Conservation (phyloP, 30 jellyfish, hydroid and myxozoan genomes). For the Turritopsis rubra region DNA sequence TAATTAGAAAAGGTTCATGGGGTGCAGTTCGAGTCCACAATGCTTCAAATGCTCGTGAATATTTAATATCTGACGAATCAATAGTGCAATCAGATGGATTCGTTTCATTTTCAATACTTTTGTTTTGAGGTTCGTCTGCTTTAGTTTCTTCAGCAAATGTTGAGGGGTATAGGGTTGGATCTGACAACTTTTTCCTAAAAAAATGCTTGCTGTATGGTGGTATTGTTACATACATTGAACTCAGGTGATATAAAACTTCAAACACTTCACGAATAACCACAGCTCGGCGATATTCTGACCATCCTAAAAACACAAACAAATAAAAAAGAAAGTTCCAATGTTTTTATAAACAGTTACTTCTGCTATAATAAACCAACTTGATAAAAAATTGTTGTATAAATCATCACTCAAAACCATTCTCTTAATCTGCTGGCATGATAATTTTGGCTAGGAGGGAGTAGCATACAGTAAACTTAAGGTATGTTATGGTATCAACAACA, state of each 20-base stretch:
- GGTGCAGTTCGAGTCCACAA: conserved; percentile 91
- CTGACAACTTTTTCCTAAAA: conserved; percentile 50
- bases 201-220: conserved; percentile 60
- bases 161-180: conserved; percentile 48
- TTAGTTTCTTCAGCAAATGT: conserved; percentile 31
- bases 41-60: conserved; percentile 70
- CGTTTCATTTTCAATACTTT: not conserved
- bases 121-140: not conserved
- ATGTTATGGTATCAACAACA: no score
- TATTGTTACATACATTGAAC: conserved; percentile 38
- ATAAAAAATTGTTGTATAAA: not conserved
- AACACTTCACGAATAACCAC: conserved; percentile 99
- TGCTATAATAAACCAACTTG: not conserved
- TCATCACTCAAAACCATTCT: not conserved
- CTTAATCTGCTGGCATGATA: no score
- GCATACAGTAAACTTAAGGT: no score
- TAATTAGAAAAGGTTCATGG: conserved; percentile 59
- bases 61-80: not conserved
- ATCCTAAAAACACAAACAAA: conserved; percentile 57
- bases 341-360: not conserved
- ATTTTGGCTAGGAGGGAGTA: no score
- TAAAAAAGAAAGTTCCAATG: not conserved
- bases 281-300: conserved; percentile 98
- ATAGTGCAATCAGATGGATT: not conserved
- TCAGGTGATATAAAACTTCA: conserved; percentile 74